Base-by-base conservation (phyloP, 2,113 vertebrate genomes). In the Hassar affinis region DNA sequence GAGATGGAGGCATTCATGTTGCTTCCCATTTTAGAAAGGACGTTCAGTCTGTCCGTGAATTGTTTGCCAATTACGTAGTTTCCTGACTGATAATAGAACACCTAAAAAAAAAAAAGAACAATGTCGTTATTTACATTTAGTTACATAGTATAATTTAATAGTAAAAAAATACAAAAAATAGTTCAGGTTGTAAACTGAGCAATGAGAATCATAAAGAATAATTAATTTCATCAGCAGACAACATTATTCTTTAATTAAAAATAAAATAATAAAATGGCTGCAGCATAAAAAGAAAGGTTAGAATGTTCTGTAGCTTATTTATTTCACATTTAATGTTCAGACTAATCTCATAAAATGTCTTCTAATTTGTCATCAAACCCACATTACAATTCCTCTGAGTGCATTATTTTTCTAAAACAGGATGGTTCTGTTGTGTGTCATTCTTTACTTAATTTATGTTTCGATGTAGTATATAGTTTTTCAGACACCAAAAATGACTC, bases 1-100 rank as follows among this genome's bases (percentile, higher is more conserved):
- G 91, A 92, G 88, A 97, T 93, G 0, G 95, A 95, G 20, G 95
- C 95, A 0, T 96, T 97, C 10, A 0, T 80, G 64, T 71, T 75
- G 4, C 1, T 49, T 77, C 85, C 92, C 33, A 93, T 92, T 59
- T 66, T 77, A 18, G 85, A 86, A 27, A 93, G 91, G 20, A 90
- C 88, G 66, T 89, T 90, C 82, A 97, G 78, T 74, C 96, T 93
- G n/a, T 49, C 45, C 61, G 76, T 0, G 4, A 89, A 93, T 17
- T 27, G 0, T 0, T 15, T 8, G 1, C 56, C 0, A 54, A 90
- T 74, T 15, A 71, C 20, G 5, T 59, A n/a, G 4, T 79, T 4
- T 69, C 90, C 92, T 72, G 79, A 74, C 14, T 92, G 89, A 81
- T 89, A 93, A 87, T 85, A 92, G 72, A 88, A 90, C 30, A 92